Conservation (phyloP, 2,888 invertebrate species). For the Lapara coniferarum region DNA sequence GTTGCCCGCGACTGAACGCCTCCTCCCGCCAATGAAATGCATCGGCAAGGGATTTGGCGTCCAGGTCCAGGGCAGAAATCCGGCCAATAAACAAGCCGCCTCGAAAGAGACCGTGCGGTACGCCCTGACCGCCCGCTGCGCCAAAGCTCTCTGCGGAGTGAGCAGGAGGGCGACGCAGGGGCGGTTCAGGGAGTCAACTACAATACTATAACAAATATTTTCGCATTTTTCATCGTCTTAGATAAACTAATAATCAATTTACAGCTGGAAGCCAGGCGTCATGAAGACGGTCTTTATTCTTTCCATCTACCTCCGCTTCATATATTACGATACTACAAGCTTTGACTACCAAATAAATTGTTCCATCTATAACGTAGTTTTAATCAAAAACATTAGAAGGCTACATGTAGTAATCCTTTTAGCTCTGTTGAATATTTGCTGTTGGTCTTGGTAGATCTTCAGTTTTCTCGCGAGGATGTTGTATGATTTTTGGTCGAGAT, state of each 20-base stretch:
- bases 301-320: constrained; percentile 66
- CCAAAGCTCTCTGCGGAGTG: no score
- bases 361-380: not conserved
- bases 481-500: constrained; percentile 56
- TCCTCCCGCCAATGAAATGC: no score
- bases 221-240: no score
- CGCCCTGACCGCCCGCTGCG: no score
- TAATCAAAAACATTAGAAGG: not conserved
- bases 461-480: constrained; percentile 66
- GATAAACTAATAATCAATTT: constrained; percentile 37
- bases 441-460: constrained; percentile 47
- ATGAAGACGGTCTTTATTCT: constrained; percentile 59
- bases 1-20: no score
- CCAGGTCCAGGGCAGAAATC: no score
- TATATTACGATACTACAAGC: constrained; percentile 45
- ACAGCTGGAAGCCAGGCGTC: constrained; percentile 63
- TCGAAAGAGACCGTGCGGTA: no score
- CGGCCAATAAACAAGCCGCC: no score
- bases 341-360: constrained; percentile 16
- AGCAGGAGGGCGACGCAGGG: no score
- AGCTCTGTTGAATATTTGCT: constrained; percentile 29
- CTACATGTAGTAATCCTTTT: not conserved
- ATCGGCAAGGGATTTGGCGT: no score
- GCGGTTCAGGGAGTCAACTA: no score
- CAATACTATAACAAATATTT: not conserved